Base-by-base conservation (phyloP, 1,140 invertebrate genomes). In the Uloborus diversus region DNA sequence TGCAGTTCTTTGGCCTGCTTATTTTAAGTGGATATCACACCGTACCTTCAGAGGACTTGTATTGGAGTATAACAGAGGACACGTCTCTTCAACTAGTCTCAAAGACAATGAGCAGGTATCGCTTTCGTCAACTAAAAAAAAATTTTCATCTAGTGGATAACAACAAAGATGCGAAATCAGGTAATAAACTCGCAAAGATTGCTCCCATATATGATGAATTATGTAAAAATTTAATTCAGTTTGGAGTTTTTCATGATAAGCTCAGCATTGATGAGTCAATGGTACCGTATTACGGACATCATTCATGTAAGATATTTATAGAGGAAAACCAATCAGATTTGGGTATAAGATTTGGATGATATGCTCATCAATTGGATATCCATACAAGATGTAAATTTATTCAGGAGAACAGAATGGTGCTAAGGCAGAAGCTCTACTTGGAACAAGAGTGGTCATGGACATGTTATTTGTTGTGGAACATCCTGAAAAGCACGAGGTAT, bases 241-340 rank as follows among this genome's bases (percentile, higher is more conserved):
- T 66, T n/a, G 59, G 64, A 13, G 37, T 62, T 35, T 75, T 75
- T 64, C 42, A 47, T 71, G 47, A 84, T 83, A 17, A 83, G 57
- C 76, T 86, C 13, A 83, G 83, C 49, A 83, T 89, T 78, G 87
- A 89, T 86, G 88, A 89, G 84, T 82, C 85, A 79, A 89, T 89
- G 87, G 85, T 89, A 32, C 86, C 86, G 65, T 89, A 88, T 83
- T 88, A 86, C 86, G 88, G 87, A 64, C 83, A 84, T 82, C 87
- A 89, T 83, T 84, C 82, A 59, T 85, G 83, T 56, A 88, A 88
- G 84, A 87, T 87, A 82, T 87, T 86, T 80, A 88, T 88, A 64
- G 84, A 83, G 86, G 86, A 56, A 88, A 88, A 83, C 86, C 87
- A 62, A 86, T 89, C 79, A 84, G 85, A 79, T 88, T 86, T 84